Base-by-base conservation (phyloP, 2,113 vertebrate species). In the Isichthys henryi region DNA sequence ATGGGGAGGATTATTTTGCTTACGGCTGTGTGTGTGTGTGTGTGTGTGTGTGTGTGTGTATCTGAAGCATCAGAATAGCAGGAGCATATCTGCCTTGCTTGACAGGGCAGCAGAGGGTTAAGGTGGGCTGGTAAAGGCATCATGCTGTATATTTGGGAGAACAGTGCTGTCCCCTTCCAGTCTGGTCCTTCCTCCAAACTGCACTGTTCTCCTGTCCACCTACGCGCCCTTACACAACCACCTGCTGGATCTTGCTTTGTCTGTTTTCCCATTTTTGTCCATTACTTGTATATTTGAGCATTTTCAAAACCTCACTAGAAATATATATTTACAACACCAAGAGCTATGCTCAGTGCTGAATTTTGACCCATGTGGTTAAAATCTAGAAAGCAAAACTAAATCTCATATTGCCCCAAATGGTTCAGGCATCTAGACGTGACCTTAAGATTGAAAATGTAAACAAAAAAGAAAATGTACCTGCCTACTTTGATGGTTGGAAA, bases 51-150 rank as follows among this genome's bases (percentile, higher is more conserved):
- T 92, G n/a, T 89, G 91, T 89, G 90, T 92, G 74, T 90, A 89
- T 91, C 85, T 92, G 91, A 90, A 84, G 92, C 74, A 88, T 93
- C 46, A 94, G 94, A 92, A 92, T 94, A 94, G 92, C 92, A 62
- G 15, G 39, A 91, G 10, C 8, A 39, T 58, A 35, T 92, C 85
- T 91, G 91, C 70, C 89, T 90, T 70, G 62, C 31, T 13, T 74
- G 66, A 74, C n/a, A 31, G 31, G 27, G 31, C 70, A 77, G 31
- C 3, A 77, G 13, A 39, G 27, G 70, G 70, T 21, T 9, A n/a
- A 46, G 43, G 7, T 48, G 43, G n/a, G 13, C 11, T 39, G 21
- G 0, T 46, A 45, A 17, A 45, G 80, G 7, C 43, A 45, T 17
- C 46, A 83, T 21, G 35, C 27, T 80, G 35, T 43, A 39, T 74